Conservation (phyloP, 2,113 vertebrate species). For the Chlamydotis undulata region DNA sequence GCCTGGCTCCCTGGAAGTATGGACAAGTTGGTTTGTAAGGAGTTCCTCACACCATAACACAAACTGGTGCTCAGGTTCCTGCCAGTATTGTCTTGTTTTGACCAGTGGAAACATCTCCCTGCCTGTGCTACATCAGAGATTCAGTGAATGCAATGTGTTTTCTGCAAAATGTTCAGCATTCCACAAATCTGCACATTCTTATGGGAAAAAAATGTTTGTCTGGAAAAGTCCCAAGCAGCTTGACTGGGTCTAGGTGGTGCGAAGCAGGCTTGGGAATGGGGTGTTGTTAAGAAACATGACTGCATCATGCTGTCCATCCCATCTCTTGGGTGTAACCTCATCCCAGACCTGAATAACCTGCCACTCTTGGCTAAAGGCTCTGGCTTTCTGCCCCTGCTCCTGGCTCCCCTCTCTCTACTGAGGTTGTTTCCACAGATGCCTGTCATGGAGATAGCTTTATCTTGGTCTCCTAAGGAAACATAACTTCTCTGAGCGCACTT, state of each 20-base stretch:
- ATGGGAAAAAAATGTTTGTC: neutral
- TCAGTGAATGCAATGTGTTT: neutral
- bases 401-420: neutral
- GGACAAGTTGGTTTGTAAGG: neutral
- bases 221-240: conserved; percentile 10
- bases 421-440: neutral
- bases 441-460: neutral
- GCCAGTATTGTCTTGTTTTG: neutral
- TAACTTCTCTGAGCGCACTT: neutral
- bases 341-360: conserved; percentile 53
- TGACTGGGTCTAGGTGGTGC: neutral
- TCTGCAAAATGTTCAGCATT: neutral
- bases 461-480: neutral
- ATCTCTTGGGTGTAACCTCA: conserved; percentile 7
- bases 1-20: neutral
- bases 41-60: neutral
- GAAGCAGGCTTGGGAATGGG: neutral
- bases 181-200: neutral
- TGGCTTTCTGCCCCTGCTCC: neutral
- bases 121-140: neutral
- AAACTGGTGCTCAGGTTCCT: neutral
- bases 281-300: neutral
- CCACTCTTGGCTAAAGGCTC: neutral
- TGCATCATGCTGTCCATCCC: neutral
- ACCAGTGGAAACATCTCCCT: neutral